phyloP scores from a whole-genome alignment of 2,113 vertebrate genomes.

The Zosterops lateralis region DNA sequence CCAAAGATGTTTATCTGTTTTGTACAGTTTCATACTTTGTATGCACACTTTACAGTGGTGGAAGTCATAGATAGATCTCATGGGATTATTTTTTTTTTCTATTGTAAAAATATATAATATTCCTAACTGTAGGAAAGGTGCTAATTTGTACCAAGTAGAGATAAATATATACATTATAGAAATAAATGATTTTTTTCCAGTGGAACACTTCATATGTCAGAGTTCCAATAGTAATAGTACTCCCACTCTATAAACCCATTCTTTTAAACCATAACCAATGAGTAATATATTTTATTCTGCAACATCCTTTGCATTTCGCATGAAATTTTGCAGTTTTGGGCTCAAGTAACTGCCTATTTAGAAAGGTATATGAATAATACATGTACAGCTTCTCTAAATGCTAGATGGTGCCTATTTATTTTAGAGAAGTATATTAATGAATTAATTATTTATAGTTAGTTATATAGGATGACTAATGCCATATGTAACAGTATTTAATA shows the following conservation, averaged over 20 bases:
- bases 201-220: background rate
- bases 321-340: background rate
- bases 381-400: background rate
- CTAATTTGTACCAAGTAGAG: background rate
- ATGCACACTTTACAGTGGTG: background rate
- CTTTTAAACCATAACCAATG: background rate
- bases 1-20: background rate
- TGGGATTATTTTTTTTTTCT: background rate
- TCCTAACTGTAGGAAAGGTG: background rate
- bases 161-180: background rate
- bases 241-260: background rate
- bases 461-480: background rate
- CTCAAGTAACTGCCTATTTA: background rate
- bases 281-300: background rate
- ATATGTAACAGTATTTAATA: background rate
- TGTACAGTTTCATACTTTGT: background rate
- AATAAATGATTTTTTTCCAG: background rate
- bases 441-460: background rate
- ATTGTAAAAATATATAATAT: background rate
- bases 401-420: background rate
- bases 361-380: background rate
- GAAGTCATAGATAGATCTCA: background rate
- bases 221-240: background rate
- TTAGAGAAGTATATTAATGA: background rate
- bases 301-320: background rate